Evolutionary conservation across 92 coral and sea anemone species (phyloP), one percentile per base, ranked within the genome.

Genomic region (Bergia puertoricense): DNA sequence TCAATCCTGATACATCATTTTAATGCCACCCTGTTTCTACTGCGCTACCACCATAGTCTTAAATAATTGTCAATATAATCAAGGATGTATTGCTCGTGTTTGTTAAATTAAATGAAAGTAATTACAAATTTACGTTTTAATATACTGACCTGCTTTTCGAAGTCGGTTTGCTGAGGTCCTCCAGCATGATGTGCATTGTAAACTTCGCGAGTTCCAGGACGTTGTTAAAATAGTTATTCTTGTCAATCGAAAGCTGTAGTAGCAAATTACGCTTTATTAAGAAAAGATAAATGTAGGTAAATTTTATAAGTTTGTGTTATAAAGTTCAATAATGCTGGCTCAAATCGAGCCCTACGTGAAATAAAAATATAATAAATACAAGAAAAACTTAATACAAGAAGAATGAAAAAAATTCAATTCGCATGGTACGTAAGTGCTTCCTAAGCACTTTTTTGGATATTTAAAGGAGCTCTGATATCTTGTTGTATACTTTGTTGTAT

Each of bases 111-210:
- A 11, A 71, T 3, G 40, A n/a, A 18, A 71, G 8, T 71, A 37
- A 71, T 30, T 23, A 8, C 40, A 71, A 71, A 71, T 8, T 71
- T n/a, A 20, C 9, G 1, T 71, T 5, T 71, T 18, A 57, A 57
- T 57, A 59, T 36, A 50, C 87, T 48, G 36, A 84, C 87, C 74
- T 69, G 57, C 43, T 84, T 73, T 69, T 84, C 22, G 42, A 68
- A 44, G 87, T 39, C 7, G 87, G 87, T 71, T 46, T 16, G 65
- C 54, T 84, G 62, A 84, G 87, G 1, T 46, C 77, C 14, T 50
- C 68, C 30, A 84, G 68, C 78, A 68, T 30, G 5, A 7, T 69
- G 40, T 84, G 78, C 45, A 43, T 69, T 69, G 87, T 84, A 84
- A 84, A 84, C 77, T 41, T 84, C 44, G 11, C 14, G 36, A 71